phyloP scores from a whole-genome alignment of 2,888 invertebrate species.

The Minunthozetes semirufus region DNA sequence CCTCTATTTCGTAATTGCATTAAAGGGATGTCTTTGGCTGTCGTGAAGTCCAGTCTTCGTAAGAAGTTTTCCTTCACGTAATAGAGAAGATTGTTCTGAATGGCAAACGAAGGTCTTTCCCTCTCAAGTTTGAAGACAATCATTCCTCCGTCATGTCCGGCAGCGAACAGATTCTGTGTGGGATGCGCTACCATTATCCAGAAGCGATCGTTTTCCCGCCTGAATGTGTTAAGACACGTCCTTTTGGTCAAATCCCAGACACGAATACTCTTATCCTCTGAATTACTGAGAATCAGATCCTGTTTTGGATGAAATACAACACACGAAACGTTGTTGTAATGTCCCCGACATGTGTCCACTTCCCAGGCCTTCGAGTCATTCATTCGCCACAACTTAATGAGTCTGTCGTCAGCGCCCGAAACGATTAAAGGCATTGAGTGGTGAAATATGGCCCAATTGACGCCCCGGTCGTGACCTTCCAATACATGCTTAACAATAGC shows the following conservation, averaged over 20 bases:
- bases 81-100: constrained; percentile 84
- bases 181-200: constrained; percentile 97
- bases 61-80: constrained; percentile 91
- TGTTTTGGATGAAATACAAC: constrained; percentile 93
- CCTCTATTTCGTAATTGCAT: constrained; percentile 64
- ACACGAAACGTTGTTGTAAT: constrained; percentile 98
- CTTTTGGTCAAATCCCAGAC: constrained; percentile 98
- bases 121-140: constrained; percentile 84
- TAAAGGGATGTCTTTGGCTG: constrained; percentile 82
- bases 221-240: constrained; percentile 80
- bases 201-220: constrained; percentile 91
- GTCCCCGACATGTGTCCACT: constrained; percentile 97
- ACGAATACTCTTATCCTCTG: constrained; percentile 94
- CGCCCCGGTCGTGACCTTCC: constrained; percentile 81
- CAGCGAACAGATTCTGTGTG: constrained; percentile 89
- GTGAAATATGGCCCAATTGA: constrained; percentile 98
- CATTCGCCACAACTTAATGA: constrained; percentile 97
- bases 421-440: constrained; percentile 87
- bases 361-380: constrained; percentile 85
- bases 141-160: constrained; percentile 98
- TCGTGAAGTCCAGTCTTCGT: constrained; percentile 83
- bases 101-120: constrained; percentile 91
- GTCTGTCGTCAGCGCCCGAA: constrained; percentile 97
- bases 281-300: constrained; percentile 91
- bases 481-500: constrained; percentile 56